phyloP scores from a whole-genome alignment of 2,888 invertebrate genomes.

The Cordilura impudica region DNA sequence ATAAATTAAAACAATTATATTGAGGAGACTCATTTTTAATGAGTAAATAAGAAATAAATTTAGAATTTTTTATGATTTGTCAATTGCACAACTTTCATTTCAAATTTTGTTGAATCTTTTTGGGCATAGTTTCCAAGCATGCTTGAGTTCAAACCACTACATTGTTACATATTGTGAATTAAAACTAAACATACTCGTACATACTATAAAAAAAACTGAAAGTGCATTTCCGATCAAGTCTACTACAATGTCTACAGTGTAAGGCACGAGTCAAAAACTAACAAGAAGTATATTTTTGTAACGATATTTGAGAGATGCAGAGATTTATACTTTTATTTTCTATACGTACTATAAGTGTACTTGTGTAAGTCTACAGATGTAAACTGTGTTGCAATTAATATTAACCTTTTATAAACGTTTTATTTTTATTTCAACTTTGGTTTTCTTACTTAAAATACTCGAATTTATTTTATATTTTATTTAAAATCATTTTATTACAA shows the following conservation, averaged over 20 bases:
- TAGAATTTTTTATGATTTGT: no score
- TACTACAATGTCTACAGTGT: conserved; percentile 1
- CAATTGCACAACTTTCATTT: no score
- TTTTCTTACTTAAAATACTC: neutral
- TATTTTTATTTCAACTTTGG: conserved; percentile 6
- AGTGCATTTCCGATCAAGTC: conserved; percentile 19
- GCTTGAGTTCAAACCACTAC: neutral
- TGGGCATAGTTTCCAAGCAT: neutral
- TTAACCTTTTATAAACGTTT: conserved; percentile 22
- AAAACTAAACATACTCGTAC: no score
- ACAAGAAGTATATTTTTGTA: neutral
- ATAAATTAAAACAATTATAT: no score
- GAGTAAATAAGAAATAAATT: no score
- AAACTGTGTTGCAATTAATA: conserved; percentile 14
- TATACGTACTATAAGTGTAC: neutral
- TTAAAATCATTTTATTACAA: neutral
- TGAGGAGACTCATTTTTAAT: no score
- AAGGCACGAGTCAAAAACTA: conserved; percentile 26
- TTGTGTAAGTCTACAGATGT: neutral
- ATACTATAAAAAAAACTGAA: conserved; percentile 36
- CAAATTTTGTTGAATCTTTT: neutral
- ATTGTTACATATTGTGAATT: conserved; percentile 1
- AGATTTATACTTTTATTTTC: conserved; percentile 34
- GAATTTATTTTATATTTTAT: neutral
- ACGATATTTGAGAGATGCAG: neutral